Evolutionary conservation across 1,140 invertebrate genomes (phyloP).

Genomic region (Caenorhabditis tropicalis): DNA sequence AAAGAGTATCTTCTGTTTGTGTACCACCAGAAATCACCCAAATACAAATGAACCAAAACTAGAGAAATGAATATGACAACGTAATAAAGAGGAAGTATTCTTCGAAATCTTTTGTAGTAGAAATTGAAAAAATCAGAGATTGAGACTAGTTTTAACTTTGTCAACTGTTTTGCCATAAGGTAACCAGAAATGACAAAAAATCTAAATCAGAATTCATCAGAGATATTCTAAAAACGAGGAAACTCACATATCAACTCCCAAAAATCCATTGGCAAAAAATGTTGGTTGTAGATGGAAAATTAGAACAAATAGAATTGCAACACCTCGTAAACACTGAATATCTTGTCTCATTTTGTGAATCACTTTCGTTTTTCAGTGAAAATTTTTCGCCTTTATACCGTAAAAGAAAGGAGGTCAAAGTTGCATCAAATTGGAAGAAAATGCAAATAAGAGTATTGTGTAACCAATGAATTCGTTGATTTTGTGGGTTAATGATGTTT

Average conservation of each 20-base stretch:
- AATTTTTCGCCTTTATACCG: not conserved
- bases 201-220: not conserved
- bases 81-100: slow-evolving; percentile 46
- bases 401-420: not conserved
- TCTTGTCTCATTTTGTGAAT: not conserved
- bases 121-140: not conserved
- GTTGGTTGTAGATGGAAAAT: slow-evolving; percentile 2
- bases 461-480: not conserved
- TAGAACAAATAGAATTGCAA: slow-evolving; percentile 24
- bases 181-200: slow-evolving; percentile 47
- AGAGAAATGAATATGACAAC: not conserved
- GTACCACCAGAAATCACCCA: slow-evolving; percentile 17
- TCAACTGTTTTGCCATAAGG: slow-evolving; percentile 33
- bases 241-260: slow-evolving; percentile 40
- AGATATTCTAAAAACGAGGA: not conserved
- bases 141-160: not conserved
- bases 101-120: slow-evolving; percentile 35
- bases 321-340: slow-evolving; percentile 44
- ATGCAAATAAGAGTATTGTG: not conserved
- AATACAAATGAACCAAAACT: slow-evolving; percentile 7
- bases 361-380: not conserved
- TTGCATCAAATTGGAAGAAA: not conserved
- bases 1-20: not conserved
- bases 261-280: slow-evolving; percentile 39
- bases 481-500: slow-evolving; percentile 17